Percentiles rank a stretch among this genome's conserved stretches.
Evolutionary conservation across 2,797 vertebrate genomes (phyloP).

Genomic region (Danio aesculapii): DNA sequence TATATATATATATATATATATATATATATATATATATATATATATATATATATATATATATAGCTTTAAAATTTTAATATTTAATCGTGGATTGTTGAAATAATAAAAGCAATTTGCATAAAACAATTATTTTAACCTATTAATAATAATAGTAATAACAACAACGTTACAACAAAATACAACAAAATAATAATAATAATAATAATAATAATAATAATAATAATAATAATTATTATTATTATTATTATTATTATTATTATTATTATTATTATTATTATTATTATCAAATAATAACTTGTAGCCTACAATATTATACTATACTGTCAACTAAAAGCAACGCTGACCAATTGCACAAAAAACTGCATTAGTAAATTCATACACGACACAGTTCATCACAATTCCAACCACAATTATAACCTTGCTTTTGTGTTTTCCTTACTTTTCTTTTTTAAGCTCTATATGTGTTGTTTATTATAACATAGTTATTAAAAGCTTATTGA

Average conservation of each 20-base stretch:
- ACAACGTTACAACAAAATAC: no score
- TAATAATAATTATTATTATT: no score
- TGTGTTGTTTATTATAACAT: conserved; percentile 25
- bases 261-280: no score
- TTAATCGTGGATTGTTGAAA: neutral
- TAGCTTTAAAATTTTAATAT: no score
- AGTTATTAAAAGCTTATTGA: conserved; percentile 18
- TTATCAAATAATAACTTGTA: no score
- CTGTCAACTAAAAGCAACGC: neutral
- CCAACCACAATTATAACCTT: neutral
- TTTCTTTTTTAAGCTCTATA: neutral
- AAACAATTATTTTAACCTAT: neutral
- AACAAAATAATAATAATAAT: no score
- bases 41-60: no score
- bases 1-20: no score
- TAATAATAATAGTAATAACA: neutral
- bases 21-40: no score
- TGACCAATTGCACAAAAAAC: neutral
- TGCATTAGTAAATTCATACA: neutral
- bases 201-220: no score
- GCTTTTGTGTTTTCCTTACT: neutral
- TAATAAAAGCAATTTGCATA: neutral
- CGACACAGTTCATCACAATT: neutral
- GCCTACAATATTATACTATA: neutral
- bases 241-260: no score